These are phyloP conservation scores for Pterocles gutturalis DNA, from an alignment of 2,113 vertebrate species.

Conservation along the genomic window DNA sequence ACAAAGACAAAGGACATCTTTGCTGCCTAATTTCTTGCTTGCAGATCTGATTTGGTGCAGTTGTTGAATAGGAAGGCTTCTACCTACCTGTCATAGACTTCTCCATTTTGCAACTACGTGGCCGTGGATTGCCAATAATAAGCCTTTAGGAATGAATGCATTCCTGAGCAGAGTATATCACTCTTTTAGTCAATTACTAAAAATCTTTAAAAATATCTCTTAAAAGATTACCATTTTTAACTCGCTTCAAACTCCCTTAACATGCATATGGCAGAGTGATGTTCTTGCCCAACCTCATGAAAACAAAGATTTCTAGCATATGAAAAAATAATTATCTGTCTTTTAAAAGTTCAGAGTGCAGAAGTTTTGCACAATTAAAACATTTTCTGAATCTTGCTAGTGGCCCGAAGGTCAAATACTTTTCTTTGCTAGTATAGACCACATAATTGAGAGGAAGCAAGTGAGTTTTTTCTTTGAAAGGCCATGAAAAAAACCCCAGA, in stretches of 20 bases:
- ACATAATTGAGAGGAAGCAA: constrained; percentile 69
- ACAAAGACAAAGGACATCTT: not conserved
- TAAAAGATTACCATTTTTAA: constrained; percentile 10
- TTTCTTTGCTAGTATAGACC: constrained; percentile 44
- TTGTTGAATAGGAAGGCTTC: not conserved
- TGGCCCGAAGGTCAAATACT: constrained; percentile 72
- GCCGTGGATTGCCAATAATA: not conserved
- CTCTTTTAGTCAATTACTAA: constrained; percentile 52
- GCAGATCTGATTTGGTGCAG: not conserved
- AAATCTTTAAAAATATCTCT: constrained; percentile 1
- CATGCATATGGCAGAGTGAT: not conserved
- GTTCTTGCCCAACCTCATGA: constrained; percentile 63
- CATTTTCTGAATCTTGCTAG: constrained; percentile 64
- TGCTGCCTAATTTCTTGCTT: not conserved
- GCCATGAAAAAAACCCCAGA: constrained; percentile 58
- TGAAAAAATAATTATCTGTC: constrained; percentile 48
- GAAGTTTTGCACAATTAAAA: constrained; percentile 75
- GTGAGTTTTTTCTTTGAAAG: constrained; percentile 71
- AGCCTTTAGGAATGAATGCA: not conserved
- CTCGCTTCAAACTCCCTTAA: constrained; percentile 9
- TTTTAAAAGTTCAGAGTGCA: constrained; percentile 67
- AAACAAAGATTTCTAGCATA: constrained; percentile 54
- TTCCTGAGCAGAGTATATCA: not conserved
- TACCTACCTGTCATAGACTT: not conserved
- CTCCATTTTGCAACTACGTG: not conserved